Evolutionary conservation across 2,797 vertebrate species (phyloP), one percentile per base, ranked within the genome.

Genomic region (Argentina silus): DNA sequence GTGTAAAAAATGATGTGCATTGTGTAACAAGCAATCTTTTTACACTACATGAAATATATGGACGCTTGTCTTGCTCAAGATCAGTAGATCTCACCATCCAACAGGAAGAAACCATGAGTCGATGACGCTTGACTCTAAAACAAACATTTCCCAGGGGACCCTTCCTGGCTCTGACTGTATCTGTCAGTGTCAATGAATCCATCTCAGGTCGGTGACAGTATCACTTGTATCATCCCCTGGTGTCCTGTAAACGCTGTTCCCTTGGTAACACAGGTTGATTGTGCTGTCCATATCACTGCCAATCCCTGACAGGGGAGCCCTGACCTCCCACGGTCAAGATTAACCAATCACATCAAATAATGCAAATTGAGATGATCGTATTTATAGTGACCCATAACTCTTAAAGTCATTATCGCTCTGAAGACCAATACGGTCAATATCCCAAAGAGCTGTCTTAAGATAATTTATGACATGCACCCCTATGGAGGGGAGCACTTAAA

Each of bases 341-440:
- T 27, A 68, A 68, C 51, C 51, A 43, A 19, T 56, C 66, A 55
- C 27, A 42, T 56, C 55, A 67, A 53, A 43, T 50, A 43, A 55
- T 68, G 50, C 50, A 53, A 68, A 68, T 55, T 4, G 12, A 42
- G 51, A n/a, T 68, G 66, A 23, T 42, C 51, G 15, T 68, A 55
- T 68, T 68, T 43, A 55, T 19, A 7, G 66, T 68, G 66, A 53
- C 27, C 62, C 23, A 53, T 57, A 57, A 57, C 27, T 17, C 76
- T 74, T 59, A 77, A 77, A 70, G 21, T 72, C 78, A 59, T 72
- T 68, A 21, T 27, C n/a, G 14, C 48, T 77, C 44, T 51, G 8
- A 67, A 59, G 71, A 67, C 10, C 6, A 9, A 44, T 70, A 76
- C 47, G 23, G 17, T 70, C 53, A 65, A 66, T 60, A 75, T 57